These are phyloP conservation scores for Drosophila cognata DNA, from an alignment of 2,888 invertebrate genomes.

Conservation along the genomic window DNA sequence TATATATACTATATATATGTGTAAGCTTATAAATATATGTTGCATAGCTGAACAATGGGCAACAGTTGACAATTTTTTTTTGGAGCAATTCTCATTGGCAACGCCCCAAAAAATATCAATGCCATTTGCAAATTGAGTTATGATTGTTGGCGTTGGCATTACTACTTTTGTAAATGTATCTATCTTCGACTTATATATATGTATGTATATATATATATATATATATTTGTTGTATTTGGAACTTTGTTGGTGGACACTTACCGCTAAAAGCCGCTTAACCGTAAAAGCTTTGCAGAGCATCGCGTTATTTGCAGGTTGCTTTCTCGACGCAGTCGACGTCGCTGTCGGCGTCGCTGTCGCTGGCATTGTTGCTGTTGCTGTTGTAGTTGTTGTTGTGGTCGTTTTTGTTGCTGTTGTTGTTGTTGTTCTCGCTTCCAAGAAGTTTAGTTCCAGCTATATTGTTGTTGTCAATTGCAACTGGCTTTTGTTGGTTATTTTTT, in stretches of 20 bases:
- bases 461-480: conserved; percentile 45
- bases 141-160: conserved; percentile 22
- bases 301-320: conserved; percentile 74
- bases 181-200: neutral
- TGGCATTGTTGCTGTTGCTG: conserved; percentile 21
- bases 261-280: conserved; percentile 81
- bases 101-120: conserved; percentile 66
- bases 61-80: conserved; percentile 63
- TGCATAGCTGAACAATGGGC: conserved; percentile 53
- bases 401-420: conserved; percentile 24
- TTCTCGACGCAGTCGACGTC: conserved; percentile 70
- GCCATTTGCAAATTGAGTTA: conserved; percentile 52
- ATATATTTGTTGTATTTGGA: conserved; percentile 24
- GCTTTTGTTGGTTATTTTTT: conserved; percentile 19
- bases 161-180: neutral
- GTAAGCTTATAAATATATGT: neutral
- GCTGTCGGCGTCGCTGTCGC: conserved; percentile 53
- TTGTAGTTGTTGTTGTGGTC: conserved; percentile 36
- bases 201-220: neutral
- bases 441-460: conserved; percentile 33
- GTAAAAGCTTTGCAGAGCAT: conserved; percentile 73
- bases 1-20: neutral
- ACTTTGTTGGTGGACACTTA: conserved; percentile 64
- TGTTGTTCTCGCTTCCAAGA: conserved; percentile 14
- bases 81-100: conserved; percentile 70